Evolutionary conservation across 2,888 invertebrate species (phyloP).

Genomic region (Orthosia incerta): DNA sequence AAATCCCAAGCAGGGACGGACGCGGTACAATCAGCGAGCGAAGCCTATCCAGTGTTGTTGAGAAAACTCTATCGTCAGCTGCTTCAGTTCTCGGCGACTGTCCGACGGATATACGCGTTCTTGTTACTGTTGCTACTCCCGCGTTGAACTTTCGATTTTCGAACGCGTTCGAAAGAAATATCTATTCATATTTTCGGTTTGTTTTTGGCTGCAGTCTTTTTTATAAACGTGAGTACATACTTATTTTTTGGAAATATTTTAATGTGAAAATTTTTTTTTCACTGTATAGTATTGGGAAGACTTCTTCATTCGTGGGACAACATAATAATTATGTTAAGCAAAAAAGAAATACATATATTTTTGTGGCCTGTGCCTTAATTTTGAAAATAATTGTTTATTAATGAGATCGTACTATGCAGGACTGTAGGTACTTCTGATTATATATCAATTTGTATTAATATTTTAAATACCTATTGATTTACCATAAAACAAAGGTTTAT

Average conservation of each 20-base stretch:
- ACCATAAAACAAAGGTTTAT: neutral
- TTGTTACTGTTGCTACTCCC: conserved; percentile 15
- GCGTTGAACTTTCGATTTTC: conserved; percentile 44
- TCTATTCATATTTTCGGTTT: conserved; percentile 19
- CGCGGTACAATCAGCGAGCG: conserved; percentile 34
- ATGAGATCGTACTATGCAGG: too few relatives aligned
- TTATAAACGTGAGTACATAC: conserved; percentile 35
- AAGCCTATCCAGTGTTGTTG: conserved; percentile 23
- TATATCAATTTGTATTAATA: too few relatives aligned
- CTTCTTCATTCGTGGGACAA: too few relatives aligned
- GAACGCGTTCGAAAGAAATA: conserved; percentile 34
- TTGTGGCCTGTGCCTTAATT: neutral
- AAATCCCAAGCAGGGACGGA: conserved; percentile 37
- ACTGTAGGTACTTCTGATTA: too few relatives aligned
- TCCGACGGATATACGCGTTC: conserved; percentile 58
- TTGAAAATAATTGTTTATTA: too few relatives aligned
- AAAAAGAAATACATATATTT: neutral
- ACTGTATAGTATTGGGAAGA: too few relatives aligned
- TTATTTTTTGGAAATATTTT: neutral
- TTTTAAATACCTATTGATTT: neutral
- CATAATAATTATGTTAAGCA: too few relatives aligned
- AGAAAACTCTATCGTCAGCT: conserved; percentile 46
- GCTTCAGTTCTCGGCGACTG: conserved; percentile 62
- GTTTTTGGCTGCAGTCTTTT: conserved; percentile 9
- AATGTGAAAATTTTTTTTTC: neutral